Percentiles rank a stretch among this genome's conserved stretches.
phyloP scores from a whole-genome alignment of 64 coral and sea anemone species.

The Acropora tenuis region DNA sequence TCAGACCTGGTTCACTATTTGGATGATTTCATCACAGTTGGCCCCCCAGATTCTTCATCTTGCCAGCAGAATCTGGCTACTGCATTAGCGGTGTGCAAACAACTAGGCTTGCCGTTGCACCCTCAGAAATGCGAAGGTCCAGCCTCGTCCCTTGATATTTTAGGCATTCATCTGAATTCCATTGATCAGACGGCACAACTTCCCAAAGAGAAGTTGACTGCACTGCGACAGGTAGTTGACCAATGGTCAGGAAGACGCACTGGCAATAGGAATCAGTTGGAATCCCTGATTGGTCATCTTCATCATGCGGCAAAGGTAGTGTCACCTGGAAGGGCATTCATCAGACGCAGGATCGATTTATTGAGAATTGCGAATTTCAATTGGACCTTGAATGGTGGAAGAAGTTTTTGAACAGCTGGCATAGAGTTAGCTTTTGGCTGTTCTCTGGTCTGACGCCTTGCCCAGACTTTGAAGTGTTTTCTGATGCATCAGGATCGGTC shows the following conservation, averaged over 20 bases:
- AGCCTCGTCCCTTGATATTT: neutral
- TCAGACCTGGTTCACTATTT: conserved; percentile 12
- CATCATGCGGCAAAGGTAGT: conserved; percentile 12
- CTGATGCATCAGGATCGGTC: neutral
- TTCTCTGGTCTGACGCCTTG: neutral
- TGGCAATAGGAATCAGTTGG: too few relatives aligned
- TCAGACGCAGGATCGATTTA: neutral
- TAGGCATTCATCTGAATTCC: conserved; percentile 36
- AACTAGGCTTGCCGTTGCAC: neutral
- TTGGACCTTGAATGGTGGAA: conserved; percentile 15
- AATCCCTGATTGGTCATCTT: conserved; percentile 25
- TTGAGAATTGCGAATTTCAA: neutral
- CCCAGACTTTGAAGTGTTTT: neutral
- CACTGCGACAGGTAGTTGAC: neutral
- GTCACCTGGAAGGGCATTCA: neutral
- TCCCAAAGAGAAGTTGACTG: conserved; percentile 24
- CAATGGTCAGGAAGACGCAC: neutral
- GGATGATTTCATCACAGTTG: conserved; percentile 45
- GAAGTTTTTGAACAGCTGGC: neutral
- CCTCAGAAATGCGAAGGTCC: conserved; percentile 31
- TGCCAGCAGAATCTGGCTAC: neutral
- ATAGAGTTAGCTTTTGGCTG: conserved; percentile 13
- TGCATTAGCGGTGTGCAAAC: neutral
- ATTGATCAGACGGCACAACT: neutral
- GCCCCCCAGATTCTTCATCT: neutral